Evolutionary conservation across 2,797 vertebrate species (phyloP).

Genomic region (Gallinago stenura): DNA sequence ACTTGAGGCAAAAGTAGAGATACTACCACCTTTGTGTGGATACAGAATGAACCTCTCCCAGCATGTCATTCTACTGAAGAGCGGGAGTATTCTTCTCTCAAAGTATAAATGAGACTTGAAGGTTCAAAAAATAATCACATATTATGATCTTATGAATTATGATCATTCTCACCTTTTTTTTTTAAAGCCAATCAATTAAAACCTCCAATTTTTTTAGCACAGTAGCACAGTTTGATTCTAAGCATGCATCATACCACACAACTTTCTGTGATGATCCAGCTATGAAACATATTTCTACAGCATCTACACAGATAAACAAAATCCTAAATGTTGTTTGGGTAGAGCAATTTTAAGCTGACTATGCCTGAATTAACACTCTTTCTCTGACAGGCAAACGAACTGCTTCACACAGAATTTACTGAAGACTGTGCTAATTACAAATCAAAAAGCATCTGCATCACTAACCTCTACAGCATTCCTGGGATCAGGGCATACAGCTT

Average conservation of each 20-base stretch:
- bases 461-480: slow-evolving; percentile 67
- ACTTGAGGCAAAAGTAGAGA: not conserved
- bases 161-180: not conserved
- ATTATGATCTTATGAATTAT: not conserved
- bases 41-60: not conserved
- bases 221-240: not conserved
- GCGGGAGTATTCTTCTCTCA: not conserved
- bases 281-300: not conserved
- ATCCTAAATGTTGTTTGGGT: not conserved
- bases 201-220: not conserved
- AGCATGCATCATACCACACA: not conserved
- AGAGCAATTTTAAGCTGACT: not conserved
- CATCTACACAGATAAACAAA: not conserved
- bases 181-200: not conserved
- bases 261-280: not conserved
- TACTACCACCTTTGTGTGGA: not conserved
- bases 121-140: not conserved
- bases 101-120: not conserved
- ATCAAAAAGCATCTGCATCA: not conserved
- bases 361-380: not conserved
- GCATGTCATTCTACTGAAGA: not conserved
- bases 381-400: not conserved
- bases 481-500: slow-evolving; percentile 46
- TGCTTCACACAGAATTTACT: not conserved
- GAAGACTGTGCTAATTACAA: slow-evolving; percentile 8